A percentile compares a stretch with the other conserved stretches of the same genome.
Conservation (phyloP, 2,113 vertebrate genomes). For the Fregata magnificens region DNA sequence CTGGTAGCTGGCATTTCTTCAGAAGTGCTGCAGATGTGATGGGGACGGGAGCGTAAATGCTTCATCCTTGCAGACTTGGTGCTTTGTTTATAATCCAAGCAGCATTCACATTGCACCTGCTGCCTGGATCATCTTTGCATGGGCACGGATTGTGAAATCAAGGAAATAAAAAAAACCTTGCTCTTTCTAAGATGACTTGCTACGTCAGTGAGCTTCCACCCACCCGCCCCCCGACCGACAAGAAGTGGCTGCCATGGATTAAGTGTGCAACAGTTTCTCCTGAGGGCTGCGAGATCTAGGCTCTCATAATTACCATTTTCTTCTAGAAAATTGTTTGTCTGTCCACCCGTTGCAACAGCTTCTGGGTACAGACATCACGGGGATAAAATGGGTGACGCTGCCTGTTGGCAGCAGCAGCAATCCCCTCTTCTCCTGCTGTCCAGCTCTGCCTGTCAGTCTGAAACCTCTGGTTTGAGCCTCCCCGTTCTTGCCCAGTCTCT, state of each 20-base stretch:
- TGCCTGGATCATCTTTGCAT: background rate
- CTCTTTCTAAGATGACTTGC: background rate
- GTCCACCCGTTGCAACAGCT: background rate
- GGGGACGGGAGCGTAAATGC: background rate
- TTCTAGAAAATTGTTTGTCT: background rate
- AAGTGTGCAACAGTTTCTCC: background rate
- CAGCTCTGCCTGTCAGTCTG: background rate
- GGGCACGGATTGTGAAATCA: background rate
- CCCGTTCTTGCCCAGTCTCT: background rate
- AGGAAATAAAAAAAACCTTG: background rate
- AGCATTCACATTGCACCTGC: background rate
- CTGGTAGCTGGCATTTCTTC: background rate
- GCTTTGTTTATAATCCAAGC: background rate
- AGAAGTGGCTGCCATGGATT: background rate
- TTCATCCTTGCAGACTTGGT: background rate
- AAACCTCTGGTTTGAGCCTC: background rate
- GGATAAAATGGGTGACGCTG: fast-evolving
- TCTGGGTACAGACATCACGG: background rate
- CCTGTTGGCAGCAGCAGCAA: background rate
- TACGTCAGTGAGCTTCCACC: background rate
- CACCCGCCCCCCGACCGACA: background rate
- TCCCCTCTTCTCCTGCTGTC: background rate
- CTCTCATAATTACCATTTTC: background rate
- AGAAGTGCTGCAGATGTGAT: background rate
- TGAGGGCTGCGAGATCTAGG: background rate